These are phyloP conservation scores for Cyrtorhinus lividipennis DNA, from an alignment of 1,140 invertebrate genomes.

Conservation along the genomic window DNA sequence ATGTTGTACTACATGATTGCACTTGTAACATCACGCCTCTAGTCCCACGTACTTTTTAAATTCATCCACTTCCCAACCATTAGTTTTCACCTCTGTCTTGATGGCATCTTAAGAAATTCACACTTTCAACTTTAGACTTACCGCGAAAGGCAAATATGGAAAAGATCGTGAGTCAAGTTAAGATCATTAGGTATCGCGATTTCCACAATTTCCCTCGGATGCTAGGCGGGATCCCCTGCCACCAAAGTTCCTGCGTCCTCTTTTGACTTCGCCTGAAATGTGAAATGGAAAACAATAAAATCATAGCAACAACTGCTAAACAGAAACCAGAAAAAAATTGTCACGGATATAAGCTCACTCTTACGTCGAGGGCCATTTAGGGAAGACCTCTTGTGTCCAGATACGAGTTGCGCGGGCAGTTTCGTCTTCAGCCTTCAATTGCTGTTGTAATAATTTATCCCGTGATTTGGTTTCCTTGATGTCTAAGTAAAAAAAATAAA, in stretches of 20 bases:
- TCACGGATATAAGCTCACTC: neutral
- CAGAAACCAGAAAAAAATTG: neutral
- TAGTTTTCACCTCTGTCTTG: too few species aligned
- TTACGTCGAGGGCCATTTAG: conserved; percentile 60
- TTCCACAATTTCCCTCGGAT: conserved; percentile 72
- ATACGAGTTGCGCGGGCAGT: conserved; percentile 48
- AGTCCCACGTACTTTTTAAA: too few species aligned
- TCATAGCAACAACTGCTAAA: neutral
- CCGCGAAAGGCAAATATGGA: conserved; percentile 56
- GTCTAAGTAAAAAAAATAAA: too few species aligned
- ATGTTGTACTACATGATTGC: too few species aligned
- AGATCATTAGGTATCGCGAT: conserved; percentile 74
- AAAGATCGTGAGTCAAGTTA: conserved; percentile 61
- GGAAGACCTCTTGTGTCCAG: conserved; percentile 61
- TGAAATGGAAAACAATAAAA: neutral
- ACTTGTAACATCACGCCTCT: too few species aligned
- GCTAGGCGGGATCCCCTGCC: conserved; percentile 72
- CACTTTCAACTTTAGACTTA: too few species aligned
- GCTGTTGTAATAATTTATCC: conserved; percentile 52
- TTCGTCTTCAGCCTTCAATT: conserved; percentile 59
- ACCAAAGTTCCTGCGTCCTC: conserved; percentile 70
- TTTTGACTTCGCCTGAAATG: conserved; percentile 45
- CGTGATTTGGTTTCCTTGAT: conserved; percentile 51
- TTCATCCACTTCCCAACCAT: too few species aligned
- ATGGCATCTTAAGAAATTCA: neutral